Evolutionary conservation across 2,888 invertebrate genomes (phyloP), one percentile per base, ranked within the genome.

Genomic region (Netelia inedita): DNA sequence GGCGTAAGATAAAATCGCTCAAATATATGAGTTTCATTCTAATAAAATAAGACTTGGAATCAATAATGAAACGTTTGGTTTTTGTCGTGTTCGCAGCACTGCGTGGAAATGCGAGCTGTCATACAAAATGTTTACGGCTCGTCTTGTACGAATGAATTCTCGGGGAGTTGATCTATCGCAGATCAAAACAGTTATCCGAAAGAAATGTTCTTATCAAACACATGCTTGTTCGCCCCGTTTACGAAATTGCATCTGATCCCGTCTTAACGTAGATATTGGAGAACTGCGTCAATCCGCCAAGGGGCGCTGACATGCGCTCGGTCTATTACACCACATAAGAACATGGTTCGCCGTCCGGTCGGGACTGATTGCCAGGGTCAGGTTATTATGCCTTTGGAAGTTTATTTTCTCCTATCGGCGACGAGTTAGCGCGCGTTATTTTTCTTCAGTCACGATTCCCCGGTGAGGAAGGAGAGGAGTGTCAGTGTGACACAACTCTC

Each of bases 361-460:
- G 81, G 63, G 71, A 46, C 79, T 69, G 86, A 87, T 86, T 87
- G 87, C 85, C 87, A 87, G 87, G 87, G 87, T 87, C 87, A 87
- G 85, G 83, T 87, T 87, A 87, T 87, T 87, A 87, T 86, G 85
- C 84, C 83, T 85, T 85, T 83, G 68, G 84, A 85, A 79, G 85
- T 87, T 87, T 85, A 87, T 87, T 87, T 87, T 86, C 87, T 87
- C 86, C 78, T 81, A 53, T 78, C 69, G 69, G 85, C 84, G 80
- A 68, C 72, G 66, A 66, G 79, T 61, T 59, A 53, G 46, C 23
- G 55, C 61, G 41, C 50, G 55, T 53, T 71, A 74, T 50, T 73
- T 55, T 73, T 66, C 68, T 46, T 23, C 61, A 59, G 28, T 21
- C 68, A 21, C 50, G 28, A 68, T 66, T 65, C 46, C 28, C 16